These are phyloP conservation scores for Xanthorhoe spadicearia DNA, from an alignment of 2,888 invertebrate genomes.

Conservation along the genomic window DNA sequence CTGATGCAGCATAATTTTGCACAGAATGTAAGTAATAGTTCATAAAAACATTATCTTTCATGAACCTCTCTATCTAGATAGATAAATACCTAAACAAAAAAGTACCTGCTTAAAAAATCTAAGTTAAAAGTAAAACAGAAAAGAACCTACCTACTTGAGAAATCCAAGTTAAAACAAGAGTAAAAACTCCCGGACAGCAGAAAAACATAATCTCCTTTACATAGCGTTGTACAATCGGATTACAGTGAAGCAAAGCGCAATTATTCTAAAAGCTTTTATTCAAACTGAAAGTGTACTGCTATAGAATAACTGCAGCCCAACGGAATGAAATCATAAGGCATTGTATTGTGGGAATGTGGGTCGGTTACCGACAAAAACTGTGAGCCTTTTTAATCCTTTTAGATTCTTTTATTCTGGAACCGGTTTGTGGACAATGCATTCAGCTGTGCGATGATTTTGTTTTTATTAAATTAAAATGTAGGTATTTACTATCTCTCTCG, in stretches of 20 bases:
- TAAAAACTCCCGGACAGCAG: not conserved
- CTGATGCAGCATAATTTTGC: too few relatives aligned
- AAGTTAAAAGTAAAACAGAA: too few relatives aligned
- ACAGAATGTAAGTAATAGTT: too few relatives aligned
- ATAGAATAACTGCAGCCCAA: conserved; percentile 4
- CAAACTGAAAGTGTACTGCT: conserved; percentile 9
- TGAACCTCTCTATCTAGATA: too few relatives aligned
- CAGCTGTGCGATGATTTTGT: conserved; percentile 4
- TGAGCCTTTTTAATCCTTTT: conserved; percentile 56
- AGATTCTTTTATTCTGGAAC: conserved; percentile 54
- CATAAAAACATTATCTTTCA: too few relatives aligned
- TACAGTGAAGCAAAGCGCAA: conserved; percentile 12
- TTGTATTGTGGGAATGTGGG: conserved; percentile 48
- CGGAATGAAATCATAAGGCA: conserved; percentile 18
- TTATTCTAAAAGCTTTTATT: conserved; percentile 20
- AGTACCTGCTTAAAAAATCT: too few relatives aligned
- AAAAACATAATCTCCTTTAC: not conserved
- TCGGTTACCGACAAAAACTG: conserved; percentile 56
- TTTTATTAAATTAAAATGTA: not conserved
- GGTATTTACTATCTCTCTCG: too few relatives aligned
- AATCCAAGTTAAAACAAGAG: too few relatives aligned
- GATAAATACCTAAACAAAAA: too few relatives aligned
- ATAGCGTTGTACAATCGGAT: conserved; percentile 7
- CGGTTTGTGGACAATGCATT: conserved; percentile 61
- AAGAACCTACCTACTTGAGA: too few relatives aligned